A percentile compares a stretch with the other conserved stretches of the same genome.
phyloP scores from a whole-genome alignment of 2,113 vertebrate species.

The Calidris pygmaea region DNA sequence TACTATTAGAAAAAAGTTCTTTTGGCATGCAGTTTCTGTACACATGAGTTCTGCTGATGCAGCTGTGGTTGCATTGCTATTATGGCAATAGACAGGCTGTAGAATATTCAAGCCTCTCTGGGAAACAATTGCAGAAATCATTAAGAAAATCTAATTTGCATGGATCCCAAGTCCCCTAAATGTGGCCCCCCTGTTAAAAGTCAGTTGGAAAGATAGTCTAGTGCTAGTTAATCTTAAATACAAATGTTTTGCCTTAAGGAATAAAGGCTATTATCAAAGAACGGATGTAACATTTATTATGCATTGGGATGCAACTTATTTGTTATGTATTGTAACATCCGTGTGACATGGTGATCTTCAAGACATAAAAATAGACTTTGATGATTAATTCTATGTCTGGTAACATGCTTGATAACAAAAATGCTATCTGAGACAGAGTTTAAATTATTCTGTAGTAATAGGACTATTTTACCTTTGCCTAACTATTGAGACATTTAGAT shows the following conservation, averaged over 20 bases:
- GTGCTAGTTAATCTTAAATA: neutral
- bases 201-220: neutral
- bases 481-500: neutral
- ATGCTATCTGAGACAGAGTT: neutral
- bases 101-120: neutral
- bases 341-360: neutral
- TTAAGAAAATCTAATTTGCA: neutral
- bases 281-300: neutral
- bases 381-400: neutral
- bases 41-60: neutral
- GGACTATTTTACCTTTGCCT: neutral
- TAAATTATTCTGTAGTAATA: neutral
- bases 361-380: neutral
- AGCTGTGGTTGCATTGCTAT: neutral
- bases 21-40: neutral
- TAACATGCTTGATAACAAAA: neutral
- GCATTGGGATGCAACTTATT: neutral
- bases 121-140: neutral
- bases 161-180: neutral
- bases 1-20: neutral
- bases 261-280: neutral
- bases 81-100: neutral
- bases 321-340: neutral
- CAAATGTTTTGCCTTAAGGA: neutral
- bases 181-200: fast-evolving